Percentiles rank a stretch among this genome's conserved stretches.
Conservation (phyloP, 2,113 vertebrate genomes). For the Physeter macrocephalus region DNA sequence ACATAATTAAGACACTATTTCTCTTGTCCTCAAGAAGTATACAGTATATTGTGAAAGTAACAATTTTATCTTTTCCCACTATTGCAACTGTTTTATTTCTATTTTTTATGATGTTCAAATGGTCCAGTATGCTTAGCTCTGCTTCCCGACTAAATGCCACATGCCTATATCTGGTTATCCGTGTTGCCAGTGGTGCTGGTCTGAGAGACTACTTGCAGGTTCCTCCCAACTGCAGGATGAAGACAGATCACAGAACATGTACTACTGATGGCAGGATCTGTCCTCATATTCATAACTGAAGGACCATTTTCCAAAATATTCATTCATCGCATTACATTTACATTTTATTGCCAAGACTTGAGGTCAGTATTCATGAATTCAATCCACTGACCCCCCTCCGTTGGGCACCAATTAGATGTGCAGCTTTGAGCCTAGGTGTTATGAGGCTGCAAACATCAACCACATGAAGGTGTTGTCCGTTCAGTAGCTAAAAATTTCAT, state of each 20-base stretch:
- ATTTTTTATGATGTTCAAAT: background rate
- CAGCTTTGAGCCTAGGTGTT: background rate
- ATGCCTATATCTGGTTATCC: background rate
- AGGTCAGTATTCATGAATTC: background rate
- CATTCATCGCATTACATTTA: background rate
- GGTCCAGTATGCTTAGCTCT: background rate
- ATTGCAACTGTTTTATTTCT: background rate
- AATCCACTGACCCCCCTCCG: background rate
- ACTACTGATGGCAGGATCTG: background rate
- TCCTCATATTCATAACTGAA: background rate
- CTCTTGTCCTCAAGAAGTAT: background rate
- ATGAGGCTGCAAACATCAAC: background rate
- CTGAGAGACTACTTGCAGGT: background rate
- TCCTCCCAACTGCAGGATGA: background rate
- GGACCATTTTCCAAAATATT: background rate
- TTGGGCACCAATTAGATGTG: background rate
- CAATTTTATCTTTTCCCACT: background rate
- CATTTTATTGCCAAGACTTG: background rate
- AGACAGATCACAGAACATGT: background rate
- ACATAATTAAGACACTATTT: background rate
- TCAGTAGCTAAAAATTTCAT: background rate
- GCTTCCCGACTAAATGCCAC: background rate
- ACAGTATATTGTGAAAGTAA: background rate
- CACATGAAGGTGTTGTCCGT: background rate
- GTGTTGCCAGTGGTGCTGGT: background rate